Percentiles rank a stretch among this genome's conserved stretches.
phyloP scores from a whole-genome alignment of 2,888 invertebrate species.

The Holacanthella duospinosa region DNA sequence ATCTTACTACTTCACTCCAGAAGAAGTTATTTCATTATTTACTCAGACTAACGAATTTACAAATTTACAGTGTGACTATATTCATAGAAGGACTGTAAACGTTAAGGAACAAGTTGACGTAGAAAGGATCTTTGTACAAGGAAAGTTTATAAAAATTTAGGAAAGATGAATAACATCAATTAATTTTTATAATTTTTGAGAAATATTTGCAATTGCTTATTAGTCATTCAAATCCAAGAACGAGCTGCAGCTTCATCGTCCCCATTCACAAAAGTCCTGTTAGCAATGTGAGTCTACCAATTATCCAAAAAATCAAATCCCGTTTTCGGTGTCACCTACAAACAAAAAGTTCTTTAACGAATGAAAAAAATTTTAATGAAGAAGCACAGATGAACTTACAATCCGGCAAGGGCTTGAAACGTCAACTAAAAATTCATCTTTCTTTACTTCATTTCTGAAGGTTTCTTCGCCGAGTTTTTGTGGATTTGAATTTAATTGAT shows the following conservation, averaged over 20 bases:
- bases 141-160: constrained; percentile 42
- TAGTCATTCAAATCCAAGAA: no score
- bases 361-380: neutral
- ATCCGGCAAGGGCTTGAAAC: constrained; percentile 36
- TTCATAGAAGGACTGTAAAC: constrained; percentile 81
- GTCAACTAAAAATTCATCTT: constrained; percentile 35
- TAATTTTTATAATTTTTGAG: no score
- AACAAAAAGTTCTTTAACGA: neutral
- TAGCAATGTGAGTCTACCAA: constrained; percentile 21
- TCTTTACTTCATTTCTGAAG: constrained; percentile 6
- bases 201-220: no score
- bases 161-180: neutral
- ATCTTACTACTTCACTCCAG: constrained; percentile 68
- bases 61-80: constrained; percentile 58
- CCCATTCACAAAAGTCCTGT: neutral
- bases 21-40: constrained; percentile 58
- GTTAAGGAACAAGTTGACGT: constrained; percentile 83
- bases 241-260: no score
- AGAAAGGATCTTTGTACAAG: constrained; percentile 85
- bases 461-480: no score
- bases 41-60: constrained; percentile 56
- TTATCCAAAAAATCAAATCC: constrained; percentile 37
- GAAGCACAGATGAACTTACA: constrained; percentile 19
- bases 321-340: constrained; percentile 35
- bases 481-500: no score